Percentiles rank a stretch among this genome's conserved stretches.
Evolutionary conservation across 2,888 invertebrate genomes (phyloP).

Genomic region (Metellina segmentata): DNA sequence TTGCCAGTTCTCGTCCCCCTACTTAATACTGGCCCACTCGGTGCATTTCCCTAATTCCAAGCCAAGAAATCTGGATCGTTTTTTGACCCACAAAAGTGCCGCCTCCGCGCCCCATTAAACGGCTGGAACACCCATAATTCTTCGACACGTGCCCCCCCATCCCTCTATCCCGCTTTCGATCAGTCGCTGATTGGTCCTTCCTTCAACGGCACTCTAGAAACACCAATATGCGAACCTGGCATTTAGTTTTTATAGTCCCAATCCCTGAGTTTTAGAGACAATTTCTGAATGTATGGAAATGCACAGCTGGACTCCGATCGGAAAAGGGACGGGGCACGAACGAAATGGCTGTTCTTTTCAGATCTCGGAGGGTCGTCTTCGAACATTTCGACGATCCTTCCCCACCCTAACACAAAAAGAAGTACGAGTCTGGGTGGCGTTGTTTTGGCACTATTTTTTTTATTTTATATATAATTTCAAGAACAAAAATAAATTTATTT

Average conservation of each 20-base stretch:
- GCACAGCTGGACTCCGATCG: slow-evolving; percentile 58
- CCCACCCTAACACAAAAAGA: too few species aligned
- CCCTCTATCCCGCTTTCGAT: slow-evolving; percentile 22
- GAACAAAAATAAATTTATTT: too few species aligned
- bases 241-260: slow-evolving; percentile 68
- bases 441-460: too few species aligned
- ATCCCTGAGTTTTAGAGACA: slow-evolving; percentile 61
- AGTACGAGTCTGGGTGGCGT: too few species aligned
- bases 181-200: slow-evolving; percentile 60
- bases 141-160: slow-evolving; percentile 38
- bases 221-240: slow-evolving; percentile 61
- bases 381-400: too few species aligned
- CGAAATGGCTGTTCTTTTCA: background rate
- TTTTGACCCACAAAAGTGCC: background rate
- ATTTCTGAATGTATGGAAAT: slow-evolving; percentile 74
- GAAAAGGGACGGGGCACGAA: slow-evolving; percentile 4
- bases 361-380: background rate
- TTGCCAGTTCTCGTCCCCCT: too few species aligned
- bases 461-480: too few species aligned
- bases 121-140: slow-evolving; percentile 58
- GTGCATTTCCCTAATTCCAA: too few species aligned
- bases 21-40: too few species aligned
- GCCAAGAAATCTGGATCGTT: too few species aligned
- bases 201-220: slow-evolving; percentile 31
- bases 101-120: slow-evolving; percentile 45